Evolutionary conservation across 2,797 vertebrate genomes (phyloP), one percentile per base, ranked within the genome.

Genomic region (Crossoptilon crossoptilon): DNA sequence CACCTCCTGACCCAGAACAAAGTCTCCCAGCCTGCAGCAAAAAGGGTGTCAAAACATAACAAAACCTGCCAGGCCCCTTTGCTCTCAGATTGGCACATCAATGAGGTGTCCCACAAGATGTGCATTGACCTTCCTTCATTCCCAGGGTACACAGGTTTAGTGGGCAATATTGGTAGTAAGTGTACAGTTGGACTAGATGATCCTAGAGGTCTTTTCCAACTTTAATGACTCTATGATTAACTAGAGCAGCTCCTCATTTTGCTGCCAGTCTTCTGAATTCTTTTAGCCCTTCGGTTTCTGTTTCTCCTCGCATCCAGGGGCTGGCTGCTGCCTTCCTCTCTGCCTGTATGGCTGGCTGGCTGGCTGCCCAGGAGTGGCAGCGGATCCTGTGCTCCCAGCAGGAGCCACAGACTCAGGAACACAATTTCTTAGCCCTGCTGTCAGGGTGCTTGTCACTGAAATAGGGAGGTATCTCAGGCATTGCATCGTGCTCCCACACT

Each of bases 231-330:
- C 27, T 29, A 11, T 55, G 53, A 55, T 55, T 31, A 55, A 31
- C 53, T 51, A 21, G 11, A 14, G 6, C n/a, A 49, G 17, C n/a
- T 67, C 8, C 33, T 87, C 27, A 53, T 33, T 43, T 87, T 44
- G 13, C 68, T 84, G 49, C 31, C 59, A 33, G 7, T 72, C 29
- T 35, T 63, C 46, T 31, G 62, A 14, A 59, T 88, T n/a, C 67
- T 58, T 86, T 69, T 59, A 93, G 35, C 33, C 48, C 26, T n/a
- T 2, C 48, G 31, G 10, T 2, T 29, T 33, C 56, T 22, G 15
- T 44, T 0, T 0, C 5, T 69, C 16, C 69, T 51, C 31, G 4
- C 14, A 24, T 59, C 37, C 53, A 18, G 39, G n/a, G 44, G 33
- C 60, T 84, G 73, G 49, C 46, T 51, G 35, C 29, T 68, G 72